Evolutionary conservation across 2,888 invertebrate species (phyloP).

Genomic region (Steromphala cineraria): DNA sequence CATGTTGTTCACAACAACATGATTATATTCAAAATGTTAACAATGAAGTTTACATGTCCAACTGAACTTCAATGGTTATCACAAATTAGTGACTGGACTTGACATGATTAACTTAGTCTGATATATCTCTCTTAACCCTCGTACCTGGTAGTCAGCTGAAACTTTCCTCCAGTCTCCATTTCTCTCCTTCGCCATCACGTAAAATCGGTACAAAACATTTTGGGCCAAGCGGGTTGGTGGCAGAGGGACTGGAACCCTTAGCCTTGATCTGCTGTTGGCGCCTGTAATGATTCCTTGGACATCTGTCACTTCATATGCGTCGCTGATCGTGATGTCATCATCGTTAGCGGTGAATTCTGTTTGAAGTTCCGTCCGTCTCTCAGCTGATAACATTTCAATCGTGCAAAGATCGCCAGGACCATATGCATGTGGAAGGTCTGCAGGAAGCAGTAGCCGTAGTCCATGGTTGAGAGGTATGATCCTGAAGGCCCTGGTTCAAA

Average conservation of each 20-base stretch:
- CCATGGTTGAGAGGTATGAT: too few species aligned
- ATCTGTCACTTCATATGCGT: background rate
- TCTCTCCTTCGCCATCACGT: background rate
- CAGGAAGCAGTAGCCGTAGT: too few species aligned
- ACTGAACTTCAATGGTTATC: too few species aligned
- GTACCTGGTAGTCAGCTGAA: background rate
- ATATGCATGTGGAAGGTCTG: too few species aligned
- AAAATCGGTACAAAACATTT: background rate
- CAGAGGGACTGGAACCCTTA: background rate
- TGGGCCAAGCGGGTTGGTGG: background rate
- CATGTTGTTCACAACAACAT: too few species aligned
- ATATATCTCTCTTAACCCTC: too few species aligned
- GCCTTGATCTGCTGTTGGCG: background rate
- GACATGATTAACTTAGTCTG: too few species aligned
- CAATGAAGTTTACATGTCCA: too few species aligned
- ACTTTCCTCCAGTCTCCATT: background rate
- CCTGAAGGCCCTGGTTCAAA: too few species aligned
- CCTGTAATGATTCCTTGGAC: too few species aligned
- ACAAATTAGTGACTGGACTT: too few species aligned
- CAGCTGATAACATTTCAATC: background rate
- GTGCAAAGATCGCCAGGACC: background rate
- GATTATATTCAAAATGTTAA: too few species aligned
- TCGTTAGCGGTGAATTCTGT: background rate
- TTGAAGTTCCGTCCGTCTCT: background rate
- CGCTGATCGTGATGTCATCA: background rate